Base-by-base conservation (phyloP, 2,113 vertebrate genomes). In the Alosa alosa region DNA sequence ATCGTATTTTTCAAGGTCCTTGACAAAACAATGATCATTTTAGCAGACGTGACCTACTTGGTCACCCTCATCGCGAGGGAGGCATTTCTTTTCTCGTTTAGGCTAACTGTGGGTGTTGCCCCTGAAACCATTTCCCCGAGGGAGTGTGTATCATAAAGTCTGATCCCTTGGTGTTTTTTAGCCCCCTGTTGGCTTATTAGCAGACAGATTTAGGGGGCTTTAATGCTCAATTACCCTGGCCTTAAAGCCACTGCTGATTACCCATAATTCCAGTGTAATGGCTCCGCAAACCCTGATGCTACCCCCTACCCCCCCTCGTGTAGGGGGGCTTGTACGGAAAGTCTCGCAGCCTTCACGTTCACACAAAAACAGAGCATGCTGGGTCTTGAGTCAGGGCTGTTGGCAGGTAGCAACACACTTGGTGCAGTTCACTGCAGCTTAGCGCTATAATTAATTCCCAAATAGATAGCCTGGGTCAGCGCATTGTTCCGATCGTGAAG, bases 191-290 rank as follows among this genome's bases (percentile, higher is more conserved):
- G 22, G 83, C 36, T 46, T 25, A 45, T 87, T 36, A 84, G 75
- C 85, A 81, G 85, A 88, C 84, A 60, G 84, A 86, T 89, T 88
- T 88, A 87, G 85, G 39, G n/a, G 52, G 85, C 57, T 86, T 89
- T 86, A 64, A 78, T 84, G 86, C 84, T 85, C 87, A 84, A 84
- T 89, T 83, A 85, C 50, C 55, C 22, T 45, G 64, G 20, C 72
- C 60, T 15, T 18, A 45, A 85, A 83, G 47, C 84, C 20, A 20
- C 15, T 83, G 60, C 45, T 81, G 82, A 85, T 87, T 86, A 85
- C 25, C 52, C 46, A 84, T 72, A 82, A 83, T 78, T 78, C 72
- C 72, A 78, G 72, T 15, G 72, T 78, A 39, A 78, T 36, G 72
- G 36, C 36, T 78, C 72, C 72, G 4, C 72, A 39, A 78, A 36